Base-by-base conservation (phyloP, 2,888 invertebrate species). In the Ditula angustiorana region DNA sequence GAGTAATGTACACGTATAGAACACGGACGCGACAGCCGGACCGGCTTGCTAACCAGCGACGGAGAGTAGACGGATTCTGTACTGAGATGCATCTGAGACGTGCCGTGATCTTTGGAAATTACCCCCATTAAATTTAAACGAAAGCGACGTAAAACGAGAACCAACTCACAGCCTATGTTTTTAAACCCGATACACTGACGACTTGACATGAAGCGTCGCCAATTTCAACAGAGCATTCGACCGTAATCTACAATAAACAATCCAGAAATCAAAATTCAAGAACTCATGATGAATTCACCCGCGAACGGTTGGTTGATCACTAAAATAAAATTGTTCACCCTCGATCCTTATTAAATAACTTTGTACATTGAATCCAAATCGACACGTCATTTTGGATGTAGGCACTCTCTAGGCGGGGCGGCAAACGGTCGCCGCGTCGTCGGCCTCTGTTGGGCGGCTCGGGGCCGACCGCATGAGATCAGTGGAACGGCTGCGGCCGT, bases 311-410 rank as follows among this genome's bases (percentile, higher is more conserved):
- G 83, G 82, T 83, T 83, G 81, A 83, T 58, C 57, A 59, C 55
- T 73, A 80, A 84, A 87, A 79, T 76, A 77, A 84, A 77, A 79
- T 81, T 80, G 82, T 83, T 83, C 87, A 87, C 85, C 86, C 83
- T 86, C 88, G 86, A 87, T 87, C 87, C 90, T 92, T 92, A 92
- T 90, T 87, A 91, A 87, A 92, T 92, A 91, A 92, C 92, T 93
- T 93, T 93, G 93, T 93, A 93, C 93, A 93, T 93, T 91, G 85
- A 88, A 92, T 92, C 92, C 92, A 93, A 93, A 93, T 92, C 89
- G 91, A 92, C 91, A 91, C 90, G 89, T 92, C 89, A 87, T 89
- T 88, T 92, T 92, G 93, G 93, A 93, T 92, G 85, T 86, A 93
- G 93, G 93, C 93, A 93, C 93, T 93, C 92, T 92, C 89, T 92